Evolutionary conservation across 2,797 vertebrate species (phyloP).

Genomic region (Muraenolepis orangiensis): DNA sequence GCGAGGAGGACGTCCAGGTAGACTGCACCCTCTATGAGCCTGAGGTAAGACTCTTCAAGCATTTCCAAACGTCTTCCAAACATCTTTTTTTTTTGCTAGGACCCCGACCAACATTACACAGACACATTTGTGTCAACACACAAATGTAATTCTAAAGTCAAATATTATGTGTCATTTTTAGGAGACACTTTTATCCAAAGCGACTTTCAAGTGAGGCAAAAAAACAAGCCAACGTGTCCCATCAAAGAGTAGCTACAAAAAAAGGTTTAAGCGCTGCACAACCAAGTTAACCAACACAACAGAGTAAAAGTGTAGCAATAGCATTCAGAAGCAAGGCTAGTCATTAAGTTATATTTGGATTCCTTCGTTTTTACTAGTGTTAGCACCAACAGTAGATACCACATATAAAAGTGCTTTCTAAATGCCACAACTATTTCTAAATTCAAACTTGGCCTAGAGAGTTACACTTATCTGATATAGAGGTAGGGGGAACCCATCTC

Average conservation of each 20-base stretch:
- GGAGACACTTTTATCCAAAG: not conserved
- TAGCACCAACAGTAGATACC: not conserved
- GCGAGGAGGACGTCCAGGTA: not conserved
- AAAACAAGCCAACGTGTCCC: too few species aligned
- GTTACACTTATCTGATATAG: not conserved
- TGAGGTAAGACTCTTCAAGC: conserved; percentile 54
- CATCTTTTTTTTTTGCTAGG: not conserved
- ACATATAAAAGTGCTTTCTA: not conserved
- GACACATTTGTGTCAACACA: not conserved
- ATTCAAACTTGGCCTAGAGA: not conserved
- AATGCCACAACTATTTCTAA: not conserved
- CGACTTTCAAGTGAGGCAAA: too few species aligned
- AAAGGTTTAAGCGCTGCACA: too few species aligned
- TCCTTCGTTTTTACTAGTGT: not conserved
- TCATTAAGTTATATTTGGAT: too few species aligned
- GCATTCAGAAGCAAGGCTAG: too few species aligned
- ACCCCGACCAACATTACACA: not conserved
- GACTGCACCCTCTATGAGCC: conserved; percentile 74
- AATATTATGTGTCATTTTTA: not conserved
- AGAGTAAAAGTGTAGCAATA: too few species aligned
- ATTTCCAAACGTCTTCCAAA: not conserved
- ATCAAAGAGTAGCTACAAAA: too few species aligned
- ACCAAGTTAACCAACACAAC: too few species aligned
- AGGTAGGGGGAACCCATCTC: not conserved
- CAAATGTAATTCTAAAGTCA: not conserved